Percentiles rank a stretch among this genome's conserved stretches.
phyloP scores from a whole-genome alignment of 2,113 vertebrate species.

The Noturus placidus region DNA sequence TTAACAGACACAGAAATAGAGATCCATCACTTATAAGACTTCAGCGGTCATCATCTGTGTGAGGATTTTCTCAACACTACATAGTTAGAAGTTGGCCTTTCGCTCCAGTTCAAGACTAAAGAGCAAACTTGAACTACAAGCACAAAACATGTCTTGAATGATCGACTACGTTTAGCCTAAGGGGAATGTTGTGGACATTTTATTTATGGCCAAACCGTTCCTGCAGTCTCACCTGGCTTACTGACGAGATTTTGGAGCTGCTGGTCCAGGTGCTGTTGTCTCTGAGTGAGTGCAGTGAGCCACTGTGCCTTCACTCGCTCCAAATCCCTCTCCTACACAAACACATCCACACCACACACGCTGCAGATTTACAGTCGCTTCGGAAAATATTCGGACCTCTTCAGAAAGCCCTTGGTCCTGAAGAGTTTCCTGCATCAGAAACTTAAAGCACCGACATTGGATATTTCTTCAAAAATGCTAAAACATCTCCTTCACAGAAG shows the following conservation, averaged over 20 bases:
- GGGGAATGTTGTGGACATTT: background rate
- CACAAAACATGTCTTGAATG: background rate
- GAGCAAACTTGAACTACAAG: background rate
- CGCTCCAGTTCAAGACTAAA: background rate
- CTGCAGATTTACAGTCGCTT: background rate
- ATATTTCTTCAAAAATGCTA: background rate
- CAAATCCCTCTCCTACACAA: conserved; percentile 85
- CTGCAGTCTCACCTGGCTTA: conserved; percentile 70
- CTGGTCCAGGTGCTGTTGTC: conserved; percentile 92
- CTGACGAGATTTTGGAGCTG: conserved; percentile 87
- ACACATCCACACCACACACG: background rate
- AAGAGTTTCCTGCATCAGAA: background rate
- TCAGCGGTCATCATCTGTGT: background rate
- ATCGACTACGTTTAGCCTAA: background rate
- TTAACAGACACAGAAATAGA: conserved; percentile 38
- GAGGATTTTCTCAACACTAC: background rate
- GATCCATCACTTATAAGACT: background rate
- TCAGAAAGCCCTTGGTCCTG: background rate
- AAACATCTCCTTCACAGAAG: background rate
- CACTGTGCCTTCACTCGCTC: conserved; percentile 88
- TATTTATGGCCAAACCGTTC: background rate
- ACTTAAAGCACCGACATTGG: background rate
- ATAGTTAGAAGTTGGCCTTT: background rate
- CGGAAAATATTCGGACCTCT: background rate
- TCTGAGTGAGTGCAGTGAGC: conserved; percentile 86